Percentiles rank a stretch among this genome's conserved stretches.
Conservation (phyloP, 2,113 vertebrate species). For the Hippocampus mohnikei region DNA sequence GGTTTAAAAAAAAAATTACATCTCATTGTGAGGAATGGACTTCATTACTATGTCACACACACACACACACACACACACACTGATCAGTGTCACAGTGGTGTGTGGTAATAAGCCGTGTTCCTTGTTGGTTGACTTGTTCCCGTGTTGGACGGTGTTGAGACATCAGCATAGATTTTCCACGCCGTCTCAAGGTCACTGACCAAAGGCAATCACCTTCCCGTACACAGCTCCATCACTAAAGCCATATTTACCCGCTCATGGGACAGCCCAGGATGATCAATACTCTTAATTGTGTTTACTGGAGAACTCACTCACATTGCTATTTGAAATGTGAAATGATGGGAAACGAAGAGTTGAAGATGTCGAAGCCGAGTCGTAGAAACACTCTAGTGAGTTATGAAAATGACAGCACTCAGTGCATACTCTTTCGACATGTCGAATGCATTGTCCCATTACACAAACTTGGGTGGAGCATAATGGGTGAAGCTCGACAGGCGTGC, state of each 20-base stretch:
- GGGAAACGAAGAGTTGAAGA: conserved; percentile 14
- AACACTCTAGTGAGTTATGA: not conserved
- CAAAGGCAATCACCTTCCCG: conserved; percentile 52
- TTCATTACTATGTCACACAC: no score
- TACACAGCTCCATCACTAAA: conserved; percentile 53
- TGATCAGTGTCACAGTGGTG: not conserved
- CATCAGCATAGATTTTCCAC: conserved; percentile 43
- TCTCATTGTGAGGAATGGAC: not conserved
- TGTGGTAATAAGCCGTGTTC: not conserved
- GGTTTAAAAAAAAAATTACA: not conserved
- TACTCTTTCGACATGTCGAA: not conserved
- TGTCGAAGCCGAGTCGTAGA: not conserved
- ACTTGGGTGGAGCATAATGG: not conserved
- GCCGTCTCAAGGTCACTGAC: conserved; percentile 52
- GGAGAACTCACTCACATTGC: conserved; percentile 36
- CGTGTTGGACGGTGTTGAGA: conserved; percentile 11
- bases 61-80: not conserved
- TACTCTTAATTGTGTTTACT: conserved; percentile 65
- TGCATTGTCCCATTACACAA: not conserved
- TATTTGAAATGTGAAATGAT: conserved; percentile 37
- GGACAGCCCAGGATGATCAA: conserved; percentile 50
- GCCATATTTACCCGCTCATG: conserved; percentile 42
- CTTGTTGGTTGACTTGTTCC: conserved; percentile 16
- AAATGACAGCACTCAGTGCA: not conserved
- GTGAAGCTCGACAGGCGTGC: not conserved